A percentile compares a stretch with the other conserved stretches of the same genome.
phyloP scores from a whole-genome alignment of 2,797 vertebrate genomes.

The Malurus splendens region DNA sequence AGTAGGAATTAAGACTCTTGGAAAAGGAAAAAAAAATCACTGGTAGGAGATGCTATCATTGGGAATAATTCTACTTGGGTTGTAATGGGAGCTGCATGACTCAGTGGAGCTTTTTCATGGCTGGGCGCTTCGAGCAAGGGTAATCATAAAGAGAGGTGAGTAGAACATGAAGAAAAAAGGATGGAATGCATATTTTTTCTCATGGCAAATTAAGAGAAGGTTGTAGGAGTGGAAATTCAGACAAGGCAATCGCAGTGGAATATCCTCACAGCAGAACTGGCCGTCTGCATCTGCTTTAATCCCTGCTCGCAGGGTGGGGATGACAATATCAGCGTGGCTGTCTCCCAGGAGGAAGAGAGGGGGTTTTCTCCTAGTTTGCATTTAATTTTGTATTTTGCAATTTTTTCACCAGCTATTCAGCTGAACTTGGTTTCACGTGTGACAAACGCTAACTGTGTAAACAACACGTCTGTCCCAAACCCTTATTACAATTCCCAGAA shows the following conservation, averaged over 20 bases:
- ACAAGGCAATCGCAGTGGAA: neutral
- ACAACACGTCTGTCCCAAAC: slow-evolving; percentile 60
- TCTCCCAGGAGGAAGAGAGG: neutral
- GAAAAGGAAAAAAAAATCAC: neutral
- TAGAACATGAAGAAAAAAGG: slow-evolving; percentile 12
- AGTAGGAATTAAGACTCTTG: neutral
- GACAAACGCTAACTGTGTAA: slow-evolving; percentile 64
- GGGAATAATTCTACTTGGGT: slow-evolving; percentile 22
- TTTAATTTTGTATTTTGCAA: slow-evolving; percentile 62
- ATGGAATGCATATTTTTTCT: slow-evolving; percentile 35
- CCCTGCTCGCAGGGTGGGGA: neutral
- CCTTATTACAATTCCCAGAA: slow-evolving; percentile 68
- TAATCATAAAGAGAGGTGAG: slow-evolving; percentile 24
- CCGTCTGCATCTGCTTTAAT: slow-evolving; percentile 6
- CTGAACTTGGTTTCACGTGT: slow-evolving; percentile 62
- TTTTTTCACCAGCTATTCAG: slow-evolving; percentile 53
- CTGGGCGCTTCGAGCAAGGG: slow-evolving; percentile 37
- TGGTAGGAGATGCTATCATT: neutral
- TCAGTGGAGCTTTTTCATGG: slow-evolving; percentile 29
- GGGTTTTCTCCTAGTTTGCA: slow-evolving; percentile 13
- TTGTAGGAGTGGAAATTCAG: slow-evolving; percentile 25
- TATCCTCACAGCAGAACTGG: neutral
- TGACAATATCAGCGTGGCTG: neutral
- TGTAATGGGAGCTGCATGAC: slow-evolving; percentile 32
- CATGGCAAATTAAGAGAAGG: slow-evolving; percentile 16